Base-by-base conservation (phyloP, 2,888 invertebrate genomes). In the Hemistola chrysoprasaria region DNA sequence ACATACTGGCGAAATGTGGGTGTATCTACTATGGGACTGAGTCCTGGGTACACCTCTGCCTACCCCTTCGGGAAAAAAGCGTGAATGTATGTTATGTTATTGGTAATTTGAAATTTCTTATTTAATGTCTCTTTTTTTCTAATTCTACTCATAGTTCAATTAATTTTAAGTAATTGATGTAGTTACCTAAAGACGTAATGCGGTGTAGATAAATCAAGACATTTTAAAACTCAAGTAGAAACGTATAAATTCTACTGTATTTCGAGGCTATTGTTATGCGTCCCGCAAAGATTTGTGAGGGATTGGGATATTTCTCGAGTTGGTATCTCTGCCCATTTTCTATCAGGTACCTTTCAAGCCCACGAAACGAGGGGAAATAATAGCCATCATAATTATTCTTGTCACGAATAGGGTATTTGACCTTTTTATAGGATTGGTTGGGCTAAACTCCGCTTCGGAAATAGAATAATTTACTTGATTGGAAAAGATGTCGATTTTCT, bases 211-310 rank as follows among this genome's bases (percentile, higher is more conserved):
- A 48, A 53, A 53, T 53, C 50, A 53, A 48, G 50, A 39, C 33
- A 44, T 46, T 53, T 53, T 48, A 50, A 46, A 39, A 48, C 53
- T 50, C 28, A 37, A 39, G 40, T 33, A 39, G 34, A 36, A 34
- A 49, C n/a, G n/a, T n/a, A n/a, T n/a, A n/a, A 47, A 53, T 53
- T 50, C 48, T 50, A 44, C 47, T 42, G 39, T 46, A 29, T 50
- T 48, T 50, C 8, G 11, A 29, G 35, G 43, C 49, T 46, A 53
- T 53, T 53, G 49, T 53, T 53, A 56, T 53, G 56, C 49, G 47
- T 44, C 47, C 50, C 47, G 49, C 44, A 44, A 50, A 56, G 40
- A 44, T 44, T 51, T 47, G 44, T 36, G 47, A 49, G 47, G 47
- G 44, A 49, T 49, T 47, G 45, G 49, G 43, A 42, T 47, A 49